Evolutionary conservation across 2,113 vertebrate genomes (phyloP), one percentile per base, ranked within the genome.

Genomic region (Maccullochella peelii): DNA sequence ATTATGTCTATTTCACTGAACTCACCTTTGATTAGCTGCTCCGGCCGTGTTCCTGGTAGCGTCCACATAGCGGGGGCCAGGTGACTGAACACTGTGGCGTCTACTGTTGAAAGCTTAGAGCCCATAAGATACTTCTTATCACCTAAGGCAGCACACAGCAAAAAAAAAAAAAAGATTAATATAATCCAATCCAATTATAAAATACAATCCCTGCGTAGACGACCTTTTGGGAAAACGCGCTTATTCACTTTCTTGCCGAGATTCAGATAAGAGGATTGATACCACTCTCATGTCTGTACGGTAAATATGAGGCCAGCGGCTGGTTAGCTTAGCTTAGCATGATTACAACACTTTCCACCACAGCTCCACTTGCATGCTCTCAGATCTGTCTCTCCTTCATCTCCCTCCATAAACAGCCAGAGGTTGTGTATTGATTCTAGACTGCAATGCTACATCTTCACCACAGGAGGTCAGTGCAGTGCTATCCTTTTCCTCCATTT

Each of bases 51-150:
- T 80, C 98, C 98, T 20, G 98, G 98, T 38, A 99, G 95, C 0
- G 97, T 98, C 98, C 98, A 99, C 98, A 99, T 99, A 44, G 97
- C 98, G 62, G 99, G 97, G 33, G 98, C 98, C 83, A 99, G 94
- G 90, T 99, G 98, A 68, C 98, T 97, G 62, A 99, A 99, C 55
- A 99, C 96, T 4, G 98, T 96, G 77, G 98, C 98, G 25, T 99
- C 98, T 2, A 99, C 96, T 3, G 97, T 96, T 23, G 98, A 98
- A 78, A 98, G 92, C 12, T 94, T 96, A 62, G 97, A 95, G 84
- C 98, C 98, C 98, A 99, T 99, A 40, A 99, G 93, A 92, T 97
- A 99, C 82, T 99, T 99, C 91, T 99, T 99, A 92, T 99, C 96
- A 86, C 98, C 98, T 99, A 2, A 40, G 8, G 71, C 20, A 63